phyloP scores from a whole-genome alignment of 1,140 invertebrate genomes.

The Cyclina sinensis region DNA sequence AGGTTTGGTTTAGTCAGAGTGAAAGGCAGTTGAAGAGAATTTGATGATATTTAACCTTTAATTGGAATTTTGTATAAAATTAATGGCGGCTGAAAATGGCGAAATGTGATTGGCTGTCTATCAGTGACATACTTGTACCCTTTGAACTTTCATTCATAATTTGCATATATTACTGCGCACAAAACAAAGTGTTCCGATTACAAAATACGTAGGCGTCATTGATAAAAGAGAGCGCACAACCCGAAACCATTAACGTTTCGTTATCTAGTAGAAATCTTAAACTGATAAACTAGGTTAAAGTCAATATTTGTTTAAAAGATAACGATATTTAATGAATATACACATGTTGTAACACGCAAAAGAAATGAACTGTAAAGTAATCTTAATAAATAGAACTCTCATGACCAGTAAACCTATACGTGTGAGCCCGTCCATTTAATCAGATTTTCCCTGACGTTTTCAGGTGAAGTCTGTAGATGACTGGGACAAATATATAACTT shows the following conservation, averaged over 20 bases:
- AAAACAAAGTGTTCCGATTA: slow-evolving; percentile 31
- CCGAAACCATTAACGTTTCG: neutral
- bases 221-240: slow-evolving; percentile 27
- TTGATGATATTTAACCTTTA: neutral
- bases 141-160: slow-evolving; percentile 60
- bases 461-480: slow-evolving; percentile 71
- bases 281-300: slow-evolving; percentile 12
- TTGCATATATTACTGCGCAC: slow-evolving; percentile 49
- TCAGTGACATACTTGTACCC: slow-evolving; percentile 11
- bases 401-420: too few relatives aligned
- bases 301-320: slow-evolving; percentile 25
- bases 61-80: slow-evolving; percentile 1
- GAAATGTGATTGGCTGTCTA: slow-evolving; percentile 29
- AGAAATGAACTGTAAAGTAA: slow-evolving; percentile 10
- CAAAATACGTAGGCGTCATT: slow-evolving; percentile 35
- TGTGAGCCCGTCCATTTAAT: too few relatives aligned
- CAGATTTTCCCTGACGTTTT: slow-evolving; percentile 41
- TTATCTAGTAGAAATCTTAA: slow-evolving; percentile 17
- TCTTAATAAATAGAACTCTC: neutral
- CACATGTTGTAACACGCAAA: slow-evolving; percentile 21
- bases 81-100: slow-evolving; percentile 31
- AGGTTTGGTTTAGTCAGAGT: too few relatives aligned
- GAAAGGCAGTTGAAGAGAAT: neutral
- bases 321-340: neutral
- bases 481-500: slow-evolving; percentile 74